Conservation (phyloP, 2,888 invertebrate genomes). For the Ecdyonurus torrentis region DNA sequence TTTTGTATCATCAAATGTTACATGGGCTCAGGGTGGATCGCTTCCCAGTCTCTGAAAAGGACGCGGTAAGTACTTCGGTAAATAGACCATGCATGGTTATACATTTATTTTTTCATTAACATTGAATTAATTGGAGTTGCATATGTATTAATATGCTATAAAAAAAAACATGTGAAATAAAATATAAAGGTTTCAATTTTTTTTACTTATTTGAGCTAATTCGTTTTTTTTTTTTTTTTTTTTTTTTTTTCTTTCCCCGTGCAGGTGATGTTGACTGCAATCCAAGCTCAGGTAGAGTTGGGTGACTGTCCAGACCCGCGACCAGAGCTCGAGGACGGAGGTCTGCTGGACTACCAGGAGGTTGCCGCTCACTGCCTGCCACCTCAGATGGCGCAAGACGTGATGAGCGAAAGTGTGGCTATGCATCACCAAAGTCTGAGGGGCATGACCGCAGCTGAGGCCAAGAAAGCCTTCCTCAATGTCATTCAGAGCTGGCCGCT, state of each 20-base stretch:
- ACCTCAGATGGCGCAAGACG: constrained; percentile 56
- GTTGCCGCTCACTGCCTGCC: constrained; percentile 72
- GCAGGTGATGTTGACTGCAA: constrained; percentile 81
- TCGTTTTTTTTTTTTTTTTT: background rate
- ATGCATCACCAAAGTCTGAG: constrained; percentile 81
- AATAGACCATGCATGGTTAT: no score
- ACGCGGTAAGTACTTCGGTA: constrained; percentile 70
- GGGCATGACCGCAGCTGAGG: constrained; percentile 71
- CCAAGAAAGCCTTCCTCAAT: constrained; percentile 84
- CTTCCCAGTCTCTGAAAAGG: constrained; percentile 83
- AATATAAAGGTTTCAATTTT: no score
- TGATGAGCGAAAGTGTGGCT: constrained; percentile 69
- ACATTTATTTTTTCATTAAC: no score
- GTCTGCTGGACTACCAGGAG: constrained; percentile 40
- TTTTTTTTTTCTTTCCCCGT: no score
- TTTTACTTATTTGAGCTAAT: no score
- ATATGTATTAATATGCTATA: no score
- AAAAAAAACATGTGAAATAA: no score
- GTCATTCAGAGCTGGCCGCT: constrained; percentile 88
- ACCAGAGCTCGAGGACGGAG: constrained; percentile 14
- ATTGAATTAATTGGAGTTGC: no score
- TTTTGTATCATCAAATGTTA: constrained; percentile 83
- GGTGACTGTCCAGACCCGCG: constrained; percentile 56
- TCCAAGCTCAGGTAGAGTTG: constrained; percentile 83
- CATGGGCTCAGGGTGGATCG: constrained; percentile 80